Percentiles rank a stretch among this genome's conserved stretches.
phyloP scores from a whole-genome alignment of 1,140 invertebrate species.

The Amphibalanus amphitrite region DNA sequence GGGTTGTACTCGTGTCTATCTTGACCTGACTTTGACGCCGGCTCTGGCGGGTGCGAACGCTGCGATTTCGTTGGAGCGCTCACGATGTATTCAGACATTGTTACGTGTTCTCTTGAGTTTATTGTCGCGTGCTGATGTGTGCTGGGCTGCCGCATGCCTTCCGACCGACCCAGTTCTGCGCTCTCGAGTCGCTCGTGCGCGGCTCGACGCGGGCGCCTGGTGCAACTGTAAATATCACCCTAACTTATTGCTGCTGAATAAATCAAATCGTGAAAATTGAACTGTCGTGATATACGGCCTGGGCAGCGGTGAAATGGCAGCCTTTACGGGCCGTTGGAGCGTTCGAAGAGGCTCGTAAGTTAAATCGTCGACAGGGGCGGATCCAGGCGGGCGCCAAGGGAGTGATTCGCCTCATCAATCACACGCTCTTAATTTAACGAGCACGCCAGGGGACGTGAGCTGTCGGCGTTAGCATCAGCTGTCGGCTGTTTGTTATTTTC shows the following conservation, averaged over 20 bases:
- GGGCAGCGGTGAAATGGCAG: neutral
- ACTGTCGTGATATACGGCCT: neutral
- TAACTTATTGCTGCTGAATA: conserved; percentile 1
- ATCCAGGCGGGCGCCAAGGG: neutral
- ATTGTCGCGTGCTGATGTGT: neutral
- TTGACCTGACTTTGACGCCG: neutral
- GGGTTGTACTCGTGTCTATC: neutral
- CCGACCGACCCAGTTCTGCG: neutral
- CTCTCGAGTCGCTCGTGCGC: no score
- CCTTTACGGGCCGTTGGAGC: neutral
- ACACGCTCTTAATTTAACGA: neutral
- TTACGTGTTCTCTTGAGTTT: neutral
- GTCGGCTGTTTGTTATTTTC: no score
- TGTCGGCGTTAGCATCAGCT: no score
- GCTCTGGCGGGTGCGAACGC: neutral
- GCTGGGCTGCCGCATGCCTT: neutral
- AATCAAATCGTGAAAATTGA: conserved; percentile 2
- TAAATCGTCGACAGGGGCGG: neutral
- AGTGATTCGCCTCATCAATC: neutral
- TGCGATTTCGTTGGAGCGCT: neutral
- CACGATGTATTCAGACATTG: neutral
- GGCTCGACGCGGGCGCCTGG: neutral
- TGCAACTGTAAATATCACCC: conserved; percentile 1
- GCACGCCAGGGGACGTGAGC: neutral
- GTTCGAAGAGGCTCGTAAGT: neutral